Percentiles rank a stretch among this genome's conserved stretches.
Conservation (phyloP, 2,797 vertebrate species). For the Bothrops alternatus region DNA sequence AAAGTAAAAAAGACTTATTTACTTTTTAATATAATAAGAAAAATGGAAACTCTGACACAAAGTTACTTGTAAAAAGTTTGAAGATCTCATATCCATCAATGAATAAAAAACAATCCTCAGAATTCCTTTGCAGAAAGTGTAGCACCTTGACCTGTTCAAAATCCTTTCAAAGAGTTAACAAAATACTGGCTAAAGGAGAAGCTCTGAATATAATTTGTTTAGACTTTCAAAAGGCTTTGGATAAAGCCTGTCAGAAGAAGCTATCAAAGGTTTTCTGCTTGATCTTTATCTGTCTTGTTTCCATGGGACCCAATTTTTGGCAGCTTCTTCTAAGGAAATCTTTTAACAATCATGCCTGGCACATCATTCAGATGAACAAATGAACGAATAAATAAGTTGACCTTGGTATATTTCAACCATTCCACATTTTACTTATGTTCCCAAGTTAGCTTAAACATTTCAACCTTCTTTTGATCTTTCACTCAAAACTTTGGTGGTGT, state of each 20-base stretch:
- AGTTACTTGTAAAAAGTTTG: not conserved
- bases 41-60: not conserved
- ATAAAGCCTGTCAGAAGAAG: slow-evolving; percentile 23
- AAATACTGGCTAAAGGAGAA: slow-evolving; percentile 17
- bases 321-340: slow-evolving; percentile 13
- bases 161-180: slow-evolving; percentile 35
- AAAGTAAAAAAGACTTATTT: not conserved
- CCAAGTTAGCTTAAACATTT: not conserved
- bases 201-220: slow-evolving; percentile 30
- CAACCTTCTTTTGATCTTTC: not conserved
- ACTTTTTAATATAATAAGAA: not conserved
- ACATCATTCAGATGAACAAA: slow-evolving; percentile 12
- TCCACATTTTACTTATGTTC: not conserved
- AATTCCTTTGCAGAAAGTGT: not conserved
- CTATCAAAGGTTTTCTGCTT: slow-evolving; percentile 32
- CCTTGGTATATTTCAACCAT: not conserved
- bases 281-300: slow-evolving; percentile 22
- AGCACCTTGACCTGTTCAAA: slow-evolving; percentile 14
- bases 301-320: slow-evolving; percentile 14
- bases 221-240: slow-evolving; percentile 32
- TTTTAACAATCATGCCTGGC: slow-evolving; percentile 3
- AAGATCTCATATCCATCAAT: not conserved
- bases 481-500: not conserved
- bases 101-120: not conserved
- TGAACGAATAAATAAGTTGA: slow-evolving; percentile 1